Conservation (phyloP, 1,140 invertebrate genomes). For the Cyclargus thomasi region DNA sequence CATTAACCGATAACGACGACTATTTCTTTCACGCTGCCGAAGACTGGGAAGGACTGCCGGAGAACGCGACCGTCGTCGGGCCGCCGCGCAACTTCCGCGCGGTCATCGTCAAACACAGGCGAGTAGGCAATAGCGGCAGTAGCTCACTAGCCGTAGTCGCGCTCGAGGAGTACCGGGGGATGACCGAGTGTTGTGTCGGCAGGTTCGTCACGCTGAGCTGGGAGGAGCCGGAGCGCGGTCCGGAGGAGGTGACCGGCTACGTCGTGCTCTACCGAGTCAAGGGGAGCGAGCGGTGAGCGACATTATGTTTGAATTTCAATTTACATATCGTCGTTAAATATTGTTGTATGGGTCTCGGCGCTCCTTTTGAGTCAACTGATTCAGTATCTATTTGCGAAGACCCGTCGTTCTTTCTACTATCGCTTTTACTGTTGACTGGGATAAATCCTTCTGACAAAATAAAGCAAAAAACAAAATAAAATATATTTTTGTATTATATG, state of each 20-base stretch:
- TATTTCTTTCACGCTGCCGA: constrained; percentile 49
- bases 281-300: constrained; percentile 55
- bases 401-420: too few species aligned
- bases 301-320: too few species aligned
- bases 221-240: constrained; percentile 42
- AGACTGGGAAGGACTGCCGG: constrained; percentile 35
- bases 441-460: too few species aligned
- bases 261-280: constrained; percentile 54
- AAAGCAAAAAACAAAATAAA: too few species aligned
- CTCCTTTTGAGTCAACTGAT: too few species aligned
- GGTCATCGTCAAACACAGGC: constrained; percentile 59
- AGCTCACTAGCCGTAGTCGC: too few species aligned
- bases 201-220: constrained; percentile 64
- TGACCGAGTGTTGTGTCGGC: not conserved
- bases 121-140: not conserved
- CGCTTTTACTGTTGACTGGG: too few species aligned
- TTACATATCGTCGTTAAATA: too few species aligned
- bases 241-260: constrained; percentile 48
- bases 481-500: too few species aligned
- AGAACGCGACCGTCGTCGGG: constrained; percentile 43
- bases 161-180: not conserved
- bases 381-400: too few species aligned
- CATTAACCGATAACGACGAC: constrained; percentile 32
- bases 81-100: constrained; percentile 41
- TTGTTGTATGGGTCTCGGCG: too few species aligned